Conservation (phyloP, 2,888 invertebrate genomes). For the Pantelozetes paolii region DNA sequence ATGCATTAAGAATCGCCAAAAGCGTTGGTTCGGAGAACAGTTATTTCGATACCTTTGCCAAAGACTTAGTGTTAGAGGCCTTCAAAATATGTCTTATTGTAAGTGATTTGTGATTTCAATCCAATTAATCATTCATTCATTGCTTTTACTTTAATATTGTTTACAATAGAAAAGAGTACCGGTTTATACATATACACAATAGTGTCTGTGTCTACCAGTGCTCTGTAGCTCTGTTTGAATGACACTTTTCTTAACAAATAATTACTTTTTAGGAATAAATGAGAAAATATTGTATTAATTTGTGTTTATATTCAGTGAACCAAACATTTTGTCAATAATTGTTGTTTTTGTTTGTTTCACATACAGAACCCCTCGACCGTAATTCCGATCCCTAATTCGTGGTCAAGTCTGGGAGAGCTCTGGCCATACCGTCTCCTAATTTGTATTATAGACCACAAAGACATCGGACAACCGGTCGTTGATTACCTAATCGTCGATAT, state of each 20-base stretch:
- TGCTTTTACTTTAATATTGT: background rate
- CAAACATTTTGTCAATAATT: background rate
- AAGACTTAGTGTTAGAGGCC: slow-evolving; percentile 57
- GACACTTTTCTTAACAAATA: too few species aligned
- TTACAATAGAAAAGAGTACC: background rate
- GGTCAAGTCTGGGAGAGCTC: slow-evolving; percentile 47
- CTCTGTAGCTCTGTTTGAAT: background rate
- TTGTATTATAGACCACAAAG: slow-evolving; percentile 77
- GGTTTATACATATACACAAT: too few species aligned
- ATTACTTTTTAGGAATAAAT: too few species aligned
- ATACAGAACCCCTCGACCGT: slow-evolving; percentile 38
- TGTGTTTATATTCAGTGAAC: background rate
- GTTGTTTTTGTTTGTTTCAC: background rate
- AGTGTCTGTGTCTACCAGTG: background rate
- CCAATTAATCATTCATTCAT: background rate
- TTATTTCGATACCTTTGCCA: slow-evolving; percentile 66
- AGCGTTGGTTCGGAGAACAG: slow-evolving; percentile 38
- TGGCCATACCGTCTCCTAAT: slow-evolving; percentile 68
- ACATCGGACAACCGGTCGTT: slow-evolving; percentile 72
- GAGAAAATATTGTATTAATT: too few species aligned
- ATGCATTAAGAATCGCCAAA: slow-evolving; percentile 25
- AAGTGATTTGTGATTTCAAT: slow-evolving; percentile 28
- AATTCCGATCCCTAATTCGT: slow-evolving; percentile 38
- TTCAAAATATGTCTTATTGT: slow-evolving; percentile 55
- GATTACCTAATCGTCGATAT: slow-evolving; percentile 73